Conservation (phyloP, 2,888 invertebrate species). For the Escarpia spicata region DNA sequence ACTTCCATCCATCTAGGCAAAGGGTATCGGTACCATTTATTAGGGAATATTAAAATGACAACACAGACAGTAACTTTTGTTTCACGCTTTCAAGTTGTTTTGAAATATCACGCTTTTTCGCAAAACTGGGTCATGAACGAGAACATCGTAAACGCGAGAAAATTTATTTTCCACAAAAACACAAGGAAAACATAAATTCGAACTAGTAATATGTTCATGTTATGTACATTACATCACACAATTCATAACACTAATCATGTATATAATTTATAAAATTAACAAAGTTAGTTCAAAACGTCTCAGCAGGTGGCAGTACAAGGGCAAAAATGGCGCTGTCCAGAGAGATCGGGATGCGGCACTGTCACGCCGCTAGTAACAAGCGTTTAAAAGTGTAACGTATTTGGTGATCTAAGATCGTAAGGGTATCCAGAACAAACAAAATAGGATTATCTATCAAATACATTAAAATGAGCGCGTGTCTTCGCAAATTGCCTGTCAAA, state of each 20-base stretch:
- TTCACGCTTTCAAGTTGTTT: not conserved
- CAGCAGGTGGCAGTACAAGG: not conserved
- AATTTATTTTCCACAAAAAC: not conserved
- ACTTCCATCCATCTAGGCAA: not conserved
- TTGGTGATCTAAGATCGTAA: not conserved
- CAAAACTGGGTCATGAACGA: not conserved
- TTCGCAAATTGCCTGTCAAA: not conserved
- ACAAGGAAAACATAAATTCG: not conserved
- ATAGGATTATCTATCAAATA: not conserved
- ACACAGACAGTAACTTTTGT: not conserved
- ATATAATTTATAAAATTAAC: not conserved
- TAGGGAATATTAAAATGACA: not conserved
- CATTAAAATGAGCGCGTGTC: not conserved
- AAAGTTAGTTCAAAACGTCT: not conserved
- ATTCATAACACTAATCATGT: not conserved
- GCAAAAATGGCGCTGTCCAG: not conserved
- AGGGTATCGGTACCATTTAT: not conserved
- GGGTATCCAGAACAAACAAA: not conserved
- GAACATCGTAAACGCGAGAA: not conserved
- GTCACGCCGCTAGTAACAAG: not conserved
- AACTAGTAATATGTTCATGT: not conserved
- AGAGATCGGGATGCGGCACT: not conserved
- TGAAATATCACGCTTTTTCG: slow-evolving; percentile 2
- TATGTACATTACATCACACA: not conserved
- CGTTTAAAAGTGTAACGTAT: not conserved